Evolutionary conservation across 2,888 invertebrate species (phyloP), one percentile per base, ranked within the genome.

Genomic region (Abrostola tripartita): DNA sequence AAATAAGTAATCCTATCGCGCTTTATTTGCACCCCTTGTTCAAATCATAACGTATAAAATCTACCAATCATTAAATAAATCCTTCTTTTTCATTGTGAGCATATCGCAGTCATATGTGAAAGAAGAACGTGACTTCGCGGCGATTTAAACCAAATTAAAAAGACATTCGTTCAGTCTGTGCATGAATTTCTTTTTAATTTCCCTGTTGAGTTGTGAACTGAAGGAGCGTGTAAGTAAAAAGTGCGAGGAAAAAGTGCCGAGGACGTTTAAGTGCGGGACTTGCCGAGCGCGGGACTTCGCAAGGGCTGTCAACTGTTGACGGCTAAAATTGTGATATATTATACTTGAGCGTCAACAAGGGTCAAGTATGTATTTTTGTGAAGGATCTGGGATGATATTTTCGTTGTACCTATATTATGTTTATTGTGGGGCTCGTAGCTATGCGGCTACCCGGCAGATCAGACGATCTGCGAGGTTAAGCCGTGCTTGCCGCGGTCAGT

Each of bases 231-330:
- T 77, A 79, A 84, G 84, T 84, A 85, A 83, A 81, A 81, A 82
- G 79, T 65, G 71, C 71, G 74, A 71, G 80, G 75, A 82, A 76
- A 69, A 71, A 81, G 71, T 73, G 69, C 65, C 61, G 62, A 83
- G 83, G 79, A 79, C 81, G 67, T 82, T 85, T 82, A 85, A 87
- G 85, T 83, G 83, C 78, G 78, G 65, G 68, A 71, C 74, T 76
- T 68, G 68, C 56, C 53, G 61, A 72, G 72, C 68, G 74, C 74
- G 76, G 74, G 75, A 71, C 70, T 74, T 68, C 59, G 37, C 58
- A 68, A 80, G 77, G 81, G 81, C 53, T 82, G 81, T 71, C 76
- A 61, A 65, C 72, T 51, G 62, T 71, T 77, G 76, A 71, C 76
- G 72, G 73, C 62, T 54, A 53, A 69, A 79, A 75, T 76, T 78